A percentile compares a stretch with the other conserved stretches of the same genome.
Conservation (phyloP, 2,113 vertebrate genomes). For the Mionectes macconnelli region DNA sequence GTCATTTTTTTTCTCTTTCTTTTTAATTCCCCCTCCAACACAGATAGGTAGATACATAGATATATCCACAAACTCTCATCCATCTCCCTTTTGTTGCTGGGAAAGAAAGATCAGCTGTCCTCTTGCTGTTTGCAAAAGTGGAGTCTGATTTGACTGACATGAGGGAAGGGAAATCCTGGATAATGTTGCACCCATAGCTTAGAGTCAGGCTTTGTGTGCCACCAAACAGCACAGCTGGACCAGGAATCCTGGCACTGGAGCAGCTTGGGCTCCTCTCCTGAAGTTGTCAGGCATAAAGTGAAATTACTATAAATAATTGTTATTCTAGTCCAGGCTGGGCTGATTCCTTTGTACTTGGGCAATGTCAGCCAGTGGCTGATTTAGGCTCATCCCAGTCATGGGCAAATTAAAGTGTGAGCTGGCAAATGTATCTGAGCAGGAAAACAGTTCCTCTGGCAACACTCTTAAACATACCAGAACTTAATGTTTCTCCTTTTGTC, state of each 20-base stretch:
- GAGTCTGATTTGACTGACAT: neutral
- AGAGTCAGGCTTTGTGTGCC: neutral
- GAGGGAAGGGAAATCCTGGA: neutral
- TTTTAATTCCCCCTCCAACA: neutral
- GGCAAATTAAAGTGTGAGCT: neutral
- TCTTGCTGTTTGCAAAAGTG: neutral
- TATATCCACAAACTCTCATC: neutral
- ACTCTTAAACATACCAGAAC: neutral
- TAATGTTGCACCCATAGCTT: neutral
- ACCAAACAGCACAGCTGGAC: neutral
- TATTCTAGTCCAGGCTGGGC: neutral
- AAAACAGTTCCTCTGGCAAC: neutral
- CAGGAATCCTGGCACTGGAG: neutral
- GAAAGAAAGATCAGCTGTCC: neutral
- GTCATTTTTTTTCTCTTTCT: neutral
- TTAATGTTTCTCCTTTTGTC: neutral
- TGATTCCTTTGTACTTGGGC: neutral
- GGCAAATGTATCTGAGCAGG: neutral
- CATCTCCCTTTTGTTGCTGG: neutral
- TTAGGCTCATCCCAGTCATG: neutral
- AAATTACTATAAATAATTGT: neutral
- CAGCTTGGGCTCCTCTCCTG: neutral
- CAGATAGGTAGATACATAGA: neutral
- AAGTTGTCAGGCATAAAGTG: neutral
- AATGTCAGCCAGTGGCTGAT: neutral